Base-by-base conservation (phyloP, 1,140 invertebrate genomes). In the Gonatopus flavifemur region DNA sequence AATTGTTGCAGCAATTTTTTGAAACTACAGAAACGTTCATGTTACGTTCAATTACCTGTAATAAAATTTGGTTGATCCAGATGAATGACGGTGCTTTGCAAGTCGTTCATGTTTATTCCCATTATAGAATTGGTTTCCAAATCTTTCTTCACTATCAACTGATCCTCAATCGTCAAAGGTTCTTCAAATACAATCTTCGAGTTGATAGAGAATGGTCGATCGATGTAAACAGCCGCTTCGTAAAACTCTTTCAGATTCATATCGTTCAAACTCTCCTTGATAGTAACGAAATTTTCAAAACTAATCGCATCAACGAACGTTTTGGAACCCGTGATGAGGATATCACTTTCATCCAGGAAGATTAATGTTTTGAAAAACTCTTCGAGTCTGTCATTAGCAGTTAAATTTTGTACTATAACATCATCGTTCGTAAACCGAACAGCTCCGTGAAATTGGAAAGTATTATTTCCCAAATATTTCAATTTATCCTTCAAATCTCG, bases 211-310 rank as follows among this genome's bases (percentile, higher is more conserved):
- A 64, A 51, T 0, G 67, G 59, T 16, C 49, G 20, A 41, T 73
- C 57, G 1, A 64, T 50, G 6, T 65, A 58, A n/a, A 70, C 33
- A 15, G 55, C 55, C 13, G 45, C 57, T 13, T 69, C n/a, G 12
- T 47, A 40, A 47, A 74, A 65, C n/a, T 5, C 19, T 9, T 49
- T 41, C 18, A 74, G 24, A 49, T 66, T 41, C 1, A 73, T 28
- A 6, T 63, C 58, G 25, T 73, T 66, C 7, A 69, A 52, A 8
- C 41, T 55, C 2, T 64, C 38, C 2, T 18, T 21, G 9, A 70
- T 38, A 5, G 41, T 13, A 1, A 69, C 8, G 13, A 68, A 62
- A 19, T 28, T 43, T 22, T 58, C 32, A n/a, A n/a, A n/a, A n/a
- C n/a, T n/a, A n/a, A n/a, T n/a, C 4, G 21, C 16, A 31, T 45